Evolutionary conservation across 2,113 vertebrate genomes (phyloP).

Genomic region (Pterocles gutturalis): DNA sequence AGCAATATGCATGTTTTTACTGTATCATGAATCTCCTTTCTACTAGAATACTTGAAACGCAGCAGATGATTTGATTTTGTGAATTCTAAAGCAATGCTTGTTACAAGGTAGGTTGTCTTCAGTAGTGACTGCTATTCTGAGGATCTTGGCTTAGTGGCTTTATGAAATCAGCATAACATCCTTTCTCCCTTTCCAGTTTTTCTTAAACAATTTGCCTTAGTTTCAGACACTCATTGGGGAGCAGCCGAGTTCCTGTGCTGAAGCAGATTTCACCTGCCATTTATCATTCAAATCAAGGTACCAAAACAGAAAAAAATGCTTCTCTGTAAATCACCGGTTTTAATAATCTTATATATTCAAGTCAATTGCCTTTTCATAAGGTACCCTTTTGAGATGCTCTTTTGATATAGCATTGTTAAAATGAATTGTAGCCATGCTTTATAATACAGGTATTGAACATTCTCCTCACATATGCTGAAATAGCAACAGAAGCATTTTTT

Average conservation of each 20-base stretch:
- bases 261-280: not conserved
- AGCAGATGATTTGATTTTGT: slow-evolving; percentile 2
- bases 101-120: not conserved
- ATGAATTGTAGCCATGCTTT: slow-evolving; percentile 48
- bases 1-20: not conserved
- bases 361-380: slow-evolving; percentile 57
- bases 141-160: not conserved
- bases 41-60: slow-evolving; percentile 14
- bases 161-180: not conserved
- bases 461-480: slow-evolving; percentile 26
- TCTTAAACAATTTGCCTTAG: not conserved
- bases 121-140: not conserved
- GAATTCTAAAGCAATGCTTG: not conserved
- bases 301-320: not conserved
- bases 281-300: slow-evolving; percentile 20
- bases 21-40: slow-evolving; percentile 17
- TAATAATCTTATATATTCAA: slow-evolving; percentile 61
- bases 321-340: slow-evolving; percentile 47
- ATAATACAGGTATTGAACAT: slow-evolving; percentile 20
- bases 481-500: not conserved
- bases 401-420: slow-evolving; percentile 59
- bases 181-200: not conserved
- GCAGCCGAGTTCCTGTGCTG: not conserved
- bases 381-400: slow-evolving; percentile 1
- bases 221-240: not conserved